Evolutionary conservation across 2,113 vertebrate genomes (phyloP).

Genomic region (Parotia lawesii): DNA sequence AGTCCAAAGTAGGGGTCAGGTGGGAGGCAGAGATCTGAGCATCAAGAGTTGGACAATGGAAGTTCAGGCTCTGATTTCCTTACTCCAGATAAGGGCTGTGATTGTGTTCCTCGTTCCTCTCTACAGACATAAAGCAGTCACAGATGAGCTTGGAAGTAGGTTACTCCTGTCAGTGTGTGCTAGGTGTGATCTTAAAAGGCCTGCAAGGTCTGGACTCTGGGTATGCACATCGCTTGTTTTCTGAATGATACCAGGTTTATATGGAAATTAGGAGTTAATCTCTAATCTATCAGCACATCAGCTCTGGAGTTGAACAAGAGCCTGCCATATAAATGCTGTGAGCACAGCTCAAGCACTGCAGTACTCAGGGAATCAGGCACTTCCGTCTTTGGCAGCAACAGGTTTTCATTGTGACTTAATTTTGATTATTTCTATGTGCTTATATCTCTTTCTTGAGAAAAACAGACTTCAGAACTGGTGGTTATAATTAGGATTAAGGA

Average conservation of each 20-base stretch:
- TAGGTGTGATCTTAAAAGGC: neutral
- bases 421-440: neutral
- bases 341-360: neutral
- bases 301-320: neutral
- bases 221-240: neutral
- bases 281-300: neutral
- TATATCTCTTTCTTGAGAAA: neutral
- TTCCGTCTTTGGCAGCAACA: neutral
- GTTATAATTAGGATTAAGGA: neutral
- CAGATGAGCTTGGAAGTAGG: neutral
- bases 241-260: neutral
- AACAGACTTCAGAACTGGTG: neutral
- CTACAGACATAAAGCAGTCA: neutral
- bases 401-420: neutral
- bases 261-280: neutral
- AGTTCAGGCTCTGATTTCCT: neutral
- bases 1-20: neutral
- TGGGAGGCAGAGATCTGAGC: neutral
- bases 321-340: neutral
- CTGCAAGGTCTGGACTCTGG: neutral
- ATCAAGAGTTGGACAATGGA: neutral
- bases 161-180: neutral
- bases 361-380: neutral
- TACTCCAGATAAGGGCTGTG: neutral
- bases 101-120: neutral